phyloP scores from a whole-genome alignment of 92 coral and sea anemone species.

The Phenganax stokvisi region DNA sequence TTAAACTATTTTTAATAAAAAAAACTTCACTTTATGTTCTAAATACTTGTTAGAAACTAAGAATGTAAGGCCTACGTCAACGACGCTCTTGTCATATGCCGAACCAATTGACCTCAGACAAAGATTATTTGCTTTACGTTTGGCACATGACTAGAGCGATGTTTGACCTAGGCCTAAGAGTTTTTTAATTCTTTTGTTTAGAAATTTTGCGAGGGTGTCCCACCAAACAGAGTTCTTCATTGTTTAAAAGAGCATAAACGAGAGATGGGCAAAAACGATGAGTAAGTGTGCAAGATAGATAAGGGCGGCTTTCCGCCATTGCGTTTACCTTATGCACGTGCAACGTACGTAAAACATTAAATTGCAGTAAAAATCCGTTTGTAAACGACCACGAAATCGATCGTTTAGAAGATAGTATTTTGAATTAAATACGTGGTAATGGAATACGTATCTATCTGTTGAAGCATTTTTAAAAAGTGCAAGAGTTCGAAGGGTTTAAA shows the following conservation, averaged over 20 bases:
- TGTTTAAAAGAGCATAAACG: constrained; percentile 71
- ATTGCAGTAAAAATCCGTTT: no score
- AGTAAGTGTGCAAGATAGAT: constrained; percentile 39
- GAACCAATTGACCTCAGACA: background rate
- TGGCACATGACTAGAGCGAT: no score
- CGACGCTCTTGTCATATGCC: background rate
- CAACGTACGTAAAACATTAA: background rate
- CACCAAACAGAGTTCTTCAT: constrained; percentile 56
- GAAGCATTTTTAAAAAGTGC: no score
- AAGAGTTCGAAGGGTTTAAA: no score
- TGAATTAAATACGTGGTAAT: no score
- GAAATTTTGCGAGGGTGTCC: constrained; percentile 62
- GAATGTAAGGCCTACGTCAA: no score
- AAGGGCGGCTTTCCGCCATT: background rate
- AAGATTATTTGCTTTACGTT: background rate
- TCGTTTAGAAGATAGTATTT: no score
- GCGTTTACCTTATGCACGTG: no score
- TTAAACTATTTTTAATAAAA: background rate
- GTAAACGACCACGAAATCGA: no score
- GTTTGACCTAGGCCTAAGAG: background rate
- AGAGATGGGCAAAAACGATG: constrained; percentile 54
- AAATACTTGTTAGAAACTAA: no score
- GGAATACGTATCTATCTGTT: no score
- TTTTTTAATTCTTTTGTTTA: constrained; percentile 24
- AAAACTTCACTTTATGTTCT: no score